Evolutionary conservation across 2,888 invertebrate species (phyloP).

Genomic region (Andrena dorsata): DNA sequence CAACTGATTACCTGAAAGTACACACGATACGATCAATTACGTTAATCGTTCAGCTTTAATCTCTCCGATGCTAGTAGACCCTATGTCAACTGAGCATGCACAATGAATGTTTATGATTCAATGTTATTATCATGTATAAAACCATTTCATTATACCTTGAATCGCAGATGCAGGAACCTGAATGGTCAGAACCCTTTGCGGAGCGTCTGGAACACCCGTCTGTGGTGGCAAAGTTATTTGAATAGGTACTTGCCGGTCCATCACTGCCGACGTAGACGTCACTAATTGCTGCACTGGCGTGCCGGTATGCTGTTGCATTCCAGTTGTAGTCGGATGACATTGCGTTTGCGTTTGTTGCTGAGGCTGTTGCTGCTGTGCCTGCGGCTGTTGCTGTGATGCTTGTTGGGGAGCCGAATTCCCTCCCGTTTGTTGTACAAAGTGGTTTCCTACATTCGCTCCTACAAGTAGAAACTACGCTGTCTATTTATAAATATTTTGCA

Average conservation of each 20-base stretch:
- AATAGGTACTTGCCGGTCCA: slow-evolving; percentile 85
- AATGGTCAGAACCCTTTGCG: slow-evolving; percentile 93
- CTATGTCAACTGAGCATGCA: neutral
- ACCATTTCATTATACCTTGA: slow-evolving; percentile 86
- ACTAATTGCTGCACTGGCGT: slow-evolving; percentile 81
- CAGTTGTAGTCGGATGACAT: slow-evolving; percentile 67
- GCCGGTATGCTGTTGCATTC: slow-evolving; percentile 73
- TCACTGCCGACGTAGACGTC: slow-evolving; percentile 83
- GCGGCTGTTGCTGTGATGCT: slow-evolving; percentile 70
- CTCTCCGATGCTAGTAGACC: too few species aligned
- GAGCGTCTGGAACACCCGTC: slow-evolving; percentile 89
- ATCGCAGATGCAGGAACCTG: slow-evolving; percentile 95
- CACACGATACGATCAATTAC: neutral
- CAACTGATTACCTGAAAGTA: slow-evolving; percentile 86
- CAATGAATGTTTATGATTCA: neutral
- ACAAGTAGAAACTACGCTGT: neutral
- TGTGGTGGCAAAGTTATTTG: slow-evolving; percentile 94
- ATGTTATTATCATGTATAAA: neutral
- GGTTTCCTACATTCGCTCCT: slow-evolving; percentile 74
- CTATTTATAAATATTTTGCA: neutral
- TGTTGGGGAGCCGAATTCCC: slow-evolving; percentile 70
- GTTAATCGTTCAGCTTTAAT: neutral
- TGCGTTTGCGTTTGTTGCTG: slow-evolving; percentile 74
- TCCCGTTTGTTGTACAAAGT: slow-evolving; percentile 77
- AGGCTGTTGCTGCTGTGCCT: slow-evolving; percentile 63